Evolutionary conservation across 2,888 invertebrate genomes (phyloP).

Genomic region (Ornithoptera priamus): DNA sequence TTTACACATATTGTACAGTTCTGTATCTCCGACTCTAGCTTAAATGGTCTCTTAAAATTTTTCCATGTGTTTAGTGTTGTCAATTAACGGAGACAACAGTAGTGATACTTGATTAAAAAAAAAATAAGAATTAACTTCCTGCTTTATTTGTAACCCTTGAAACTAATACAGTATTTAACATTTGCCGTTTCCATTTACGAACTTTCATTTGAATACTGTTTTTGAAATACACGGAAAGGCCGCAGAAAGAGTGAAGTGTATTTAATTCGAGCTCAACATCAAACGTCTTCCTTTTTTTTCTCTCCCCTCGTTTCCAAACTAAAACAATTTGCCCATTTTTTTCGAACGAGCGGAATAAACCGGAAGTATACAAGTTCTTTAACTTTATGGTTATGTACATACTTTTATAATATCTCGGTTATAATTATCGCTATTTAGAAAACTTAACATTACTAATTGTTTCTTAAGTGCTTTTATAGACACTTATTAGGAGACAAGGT

Average conservation of each 20-base stretch:
- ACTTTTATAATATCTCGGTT: not conserved
- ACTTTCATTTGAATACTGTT: conserved; percentile 15
- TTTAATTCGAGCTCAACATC: conserved; percentile 22
- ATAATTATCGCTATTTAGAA: not conserved
- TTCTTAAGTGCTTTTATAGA: no score
- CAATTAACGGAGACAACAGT: not conserved
- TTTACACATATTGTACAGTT: no score
- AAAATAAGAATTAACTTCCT: not conserved
- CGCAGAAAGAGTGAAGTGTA: conserved; percentile 16
- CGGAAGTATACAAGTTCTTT: not conserved
- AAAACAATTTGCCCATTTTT: conserved; percentile 14
- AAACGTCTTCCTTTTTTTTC: conserved; percentile 6
- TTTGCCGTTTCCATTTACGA: not conserved
- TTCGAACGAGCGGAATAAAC: conserved; percentile 6
- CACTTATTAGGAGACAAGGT: no score
- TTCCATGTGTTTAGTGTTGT: no score
- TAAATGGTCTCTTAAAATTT: no score
- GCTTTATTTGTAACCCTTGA: not conserved
- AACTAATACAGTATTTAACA: not conserved
- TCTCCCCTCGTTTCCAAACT: conserved; percentile 1
- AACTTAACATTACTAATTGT: no score
- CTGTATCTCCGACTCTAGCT: no score
- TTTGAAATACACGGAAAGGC: conserved; percentile 13
- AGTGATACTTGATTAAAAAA: not conserved
- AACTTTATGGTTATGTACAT: not conserved